These are phyloP conservation scores for Aulostomus chinensis DNA, from an alignment of 2,797 vertebrate genomes.

Conservation along the genomic window DNA sequence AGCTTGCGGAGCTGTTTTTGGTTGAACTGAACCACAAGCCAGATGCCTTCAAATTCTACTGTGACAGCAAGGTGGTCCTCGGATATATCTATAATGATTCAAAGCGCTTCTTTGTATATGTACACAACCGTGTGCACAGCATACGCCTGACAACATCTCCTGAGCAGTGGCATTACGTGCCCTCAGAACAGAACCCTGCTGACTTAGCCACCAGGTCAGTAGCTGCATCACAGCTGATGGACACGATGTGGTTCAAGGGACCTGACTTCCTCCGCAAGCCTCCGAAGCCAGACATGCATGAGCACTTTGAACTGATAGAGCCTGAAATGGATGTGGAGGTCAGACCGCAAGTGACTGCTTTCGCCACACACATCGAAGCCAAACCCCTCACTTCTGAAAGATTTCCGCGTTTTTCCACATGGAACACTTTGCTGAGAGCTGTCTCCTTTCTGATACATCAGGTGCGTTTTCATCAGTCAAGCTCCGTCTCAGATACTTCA, in stretches of 20 bases:
- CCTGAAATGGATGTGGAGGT: slow-evolving; percentile 26
- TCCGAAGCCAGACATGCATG: not conserved
- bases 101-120: slow-evolving; percentile 7
- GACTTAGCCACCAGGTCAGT: slow-evolving; percentile 8
- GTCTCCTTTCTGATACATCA: slow-evolving; percentile 22
- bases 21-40: not conserved
- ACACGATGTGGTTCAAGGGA: slow-evolving; percentile 37
- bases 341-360: not conserved
- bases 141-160: slow-evolving; percentile 1
- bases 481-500: not conserved
- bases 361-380: not conserved
- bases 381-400: not conserved
- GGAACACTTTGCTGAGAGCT: not conserved
- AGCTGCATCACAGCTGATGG: slow-evolving; percentile 17
- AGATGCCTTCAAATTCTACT: slow-evolving; percentile 6
- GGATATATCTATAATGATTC: slow-evolving; percentile 15
- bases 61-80: slow-evolving; percentile 18
- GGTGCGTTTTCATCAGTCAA: not conserved
- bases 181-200: slow-evolving; percentile 35
- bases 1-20: not conserved
- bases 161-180: slow-evolving; percentile 32
- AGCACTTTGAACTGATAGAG: slow-evolving; percentile 22
- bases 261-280: slow-evolving; percentile 29
- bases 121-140: not conserved
- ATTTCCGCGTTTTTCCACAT: slow-evolving; percentile 2